Evolutionary conservation across 1,140 invertebrate species (phyloP).

Genomic region (Lepidurus packardi): DNA sequence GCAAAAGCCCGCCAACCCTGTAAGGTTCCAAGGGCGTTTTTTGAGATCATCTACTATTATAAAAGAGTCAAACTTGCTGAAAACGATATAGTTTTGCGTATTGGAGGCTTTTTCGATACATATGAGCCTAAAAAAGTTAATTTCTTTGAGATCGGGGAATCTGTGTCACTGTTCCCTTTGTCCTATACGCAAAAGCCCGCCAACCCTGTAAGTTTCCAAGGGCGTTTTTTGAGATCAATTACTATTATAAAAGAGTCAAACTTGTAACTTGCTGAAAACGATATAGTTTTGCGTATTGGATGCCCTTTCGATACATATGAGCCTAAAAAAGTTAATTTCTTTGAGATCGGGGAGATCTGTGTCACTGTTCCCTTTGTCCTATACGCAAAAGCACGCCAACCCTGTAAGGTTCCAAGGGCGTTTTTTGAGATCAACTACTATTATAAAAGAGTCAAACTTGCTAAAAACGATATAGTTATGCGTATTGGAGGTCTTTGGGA

Average conservation of each 20-base stretch:
- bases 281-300: background rate
- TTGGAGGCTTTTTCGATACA: too few relatives aligned
- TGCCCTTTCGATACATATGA: background rate
- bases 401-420: background rate
- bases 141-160: too few relatives aligned
- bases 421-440: background rate
- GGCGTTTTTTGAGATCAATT: background rate
- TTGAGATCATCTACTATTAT: too few relatives aligned
- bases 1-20: too few relatives aligned
- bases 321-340: background rate
- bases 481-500: background rate
- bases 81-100: too few relatives aligned
- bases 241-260: slow-evolving; percentile 12
- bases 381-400: background rate
- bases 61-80: too few relatives aligned
- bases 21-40: too few relatives aligned
- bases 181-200: background rate
- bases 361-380: background rate
- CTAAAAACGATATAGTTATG: background rate
- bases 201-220: background rate
- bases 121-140: too few relatives aligned
- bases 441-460: background rate
- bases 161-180: background rate
- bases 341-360: background rate
- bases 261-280: background rate